Percentiles rank a stretch among this genome's conserved stretches.
phyloP scores from a whole-genome alignment of 2,797 vertebrate species.

The Ctenopoma kingsleyae region DNA sequence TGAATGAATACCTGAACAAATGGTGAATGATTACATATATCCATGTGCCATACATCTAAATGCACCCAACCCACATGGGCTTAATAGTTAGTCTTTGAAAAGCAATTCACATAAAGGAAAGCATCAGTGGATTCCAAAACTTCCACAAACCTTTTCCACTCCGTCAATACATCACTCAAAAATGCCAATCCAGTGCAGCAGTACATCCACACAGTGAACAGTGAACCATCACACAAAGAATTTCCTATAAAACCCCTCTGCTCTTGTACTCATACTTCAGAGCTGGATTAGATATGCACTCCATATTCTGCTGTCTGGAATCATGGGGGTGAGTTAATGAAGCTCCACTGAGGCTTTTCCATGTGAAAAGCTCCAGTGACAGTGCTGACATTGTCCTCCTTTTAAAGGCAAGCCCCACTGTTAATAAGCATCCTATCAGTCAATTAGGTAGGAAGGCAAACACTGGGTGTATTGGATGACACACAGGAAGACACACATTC shows the following conservation, averaged over 20 bases:
- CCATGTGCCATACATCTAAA: too few species aligned
- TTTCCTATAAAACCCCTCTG: slow-evolving; percentile 41
- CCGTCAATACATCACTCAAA: slow-evolving; percentile 18
- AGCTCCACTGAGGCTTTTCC: slow-evolving; percentile 66
- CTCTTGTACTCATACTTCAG: slow-evolving; percentile 44
- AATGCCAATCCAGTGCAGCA: slow-evolving; percentile 12
- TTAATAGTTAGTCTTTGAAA: not conserved
- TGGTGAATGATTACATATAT: too few species aligned
- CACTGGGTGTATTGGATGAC: not conserved
- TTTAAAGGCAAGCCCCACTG: slow-evolving; percentile 57
- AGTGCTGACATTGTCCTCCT: slow-evolving; percentile 62
- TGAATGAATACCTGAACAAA: too few species aligned
- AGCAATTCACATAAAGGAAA: not conserved
- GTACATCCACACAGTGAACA: slow-evolving; percentile 31
- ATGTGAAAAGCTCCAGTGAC: slow-evolving; percentile 64
- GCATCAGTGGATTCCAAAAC: not conserved
- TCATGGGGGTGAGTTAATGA: slow-evolving; percentile 74
- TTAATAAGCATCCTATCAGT: slow-evolving; percentile 63
- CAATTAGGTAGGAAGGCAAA: slow-evolving; percentile 60
- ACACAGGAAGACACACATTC: slow-evolving; percentile 1
- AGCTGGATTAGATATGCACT: slow-evolving; percentile 72
- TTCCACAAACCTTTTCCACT: not conserved
- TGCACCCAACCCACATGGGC: too few species aligned
- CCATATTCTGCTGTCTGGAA: slow-evolving; percentile 70
- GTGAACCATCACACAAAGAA: slow-evolving; percentile 35